Percentiles rank a stretch among this genome's conserved stretches.
phyloP scores from a whole-genome alignment of 2,797 vertebrate species.

The Limnodromus scolopaceus region DNA sequence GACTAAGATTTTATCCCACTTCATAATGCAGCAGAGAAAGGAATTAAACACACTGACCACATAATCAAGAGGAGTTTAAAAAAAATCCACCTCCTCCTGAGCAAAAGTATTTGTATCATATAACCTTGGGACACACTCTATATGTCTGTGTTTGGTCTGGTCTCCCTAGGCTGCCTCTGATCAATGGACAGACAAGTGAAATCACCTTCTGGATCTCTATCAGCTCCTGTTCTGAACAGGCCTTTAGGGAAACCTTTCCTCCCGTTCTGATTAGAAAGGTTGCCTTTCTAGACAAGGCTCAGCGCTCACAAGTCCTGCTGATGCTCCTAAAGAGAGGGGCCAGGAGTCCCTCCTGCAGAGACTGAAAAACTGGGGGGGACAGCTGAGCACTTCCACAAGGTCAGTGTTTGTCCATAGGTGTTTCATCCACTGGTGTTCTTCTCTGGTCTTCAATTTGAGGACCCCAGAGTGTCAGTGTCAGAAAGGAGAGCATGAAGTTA shows the following conservation, averaged over 20 bases:
- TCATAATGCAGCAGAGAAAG: slow-evolving; percentile 47
- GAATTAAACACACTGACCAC: slow-evolving; percentile 52
- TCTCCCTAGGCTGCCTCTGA: slow-evolving; percentile 67
- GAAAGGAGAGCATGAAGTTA: background rate
- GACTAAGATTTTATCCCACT: slow-evolving; percentile 48
- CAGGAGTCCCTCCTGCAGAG: background rate
- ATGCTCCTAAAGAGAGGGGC: background rate
- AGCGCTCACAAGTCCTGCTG: background rate
- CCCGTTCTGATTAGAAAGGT: background rate
- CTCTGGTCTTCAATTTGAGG: background rate
- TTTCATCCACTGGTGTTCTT: background rate
- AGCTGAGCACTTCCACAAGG: background rate
- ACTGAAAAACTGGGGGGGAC: background rate
- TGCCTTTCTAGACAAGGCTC: background rate
- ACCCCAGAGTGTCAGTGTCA: background rate
- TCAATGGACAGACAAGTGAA: slow-evolving; percentile 58
- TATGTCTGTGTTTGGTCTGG: slow-evolving; percentile 64
- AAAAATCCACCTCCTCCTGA: background rate
- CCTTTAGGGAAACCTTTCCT: background rate
- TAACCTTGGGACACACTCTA: slow-evolving; percentile 56
- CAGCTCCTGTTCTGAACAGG: slow-evolving; percentile 44
- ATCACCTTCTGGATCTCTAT: slow-evolving; percentile 68
- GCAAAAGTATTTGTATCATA: slow-evolving; percentile 43
- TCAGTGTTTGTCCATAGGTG: accelerated
- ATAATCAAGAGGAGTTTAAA: slow-evolving; percentile 11